A percentile compares a stretch with the other conserved stretches of the same genome.
Evolutionary conservation across 2,888 invertebrate genomes (phyloP).

Genomic region (Eupeodes latifasciatus): DNA sequence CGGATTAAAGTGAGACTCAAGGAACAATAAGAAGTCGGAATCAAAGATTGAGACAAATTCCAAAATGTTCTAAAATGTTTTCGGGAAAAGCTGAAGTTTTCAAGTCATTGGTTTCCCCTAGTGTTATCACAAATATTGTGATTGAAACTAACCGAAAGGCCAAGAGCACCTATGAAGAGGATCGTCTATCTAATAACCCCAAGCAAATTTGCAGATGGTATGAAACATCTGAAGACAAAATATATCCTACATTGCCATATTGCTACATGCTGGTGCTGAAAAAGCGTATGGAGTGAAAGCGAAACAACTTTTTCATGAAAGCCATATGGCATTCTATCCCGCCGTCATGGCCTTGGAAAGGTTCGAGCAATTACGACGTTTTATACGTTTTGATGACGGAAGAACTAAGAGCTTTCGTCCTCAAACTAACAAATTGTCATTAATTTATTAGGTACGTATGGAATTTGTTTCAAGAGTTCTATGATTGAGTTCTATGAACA

Average conservation of each 20-base stretch:
- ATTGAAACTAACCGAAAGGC: neutral
- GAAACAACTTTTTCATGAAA: slow-evolving; percentile 4
- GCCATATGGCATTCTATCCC: neutral
- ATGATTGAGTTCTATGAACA: too few species aligned
- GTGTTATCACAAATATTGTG: neutral
- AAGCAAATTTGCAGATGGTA: slow-evolving; percentile 8
- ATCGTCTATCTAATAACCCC: neutral
- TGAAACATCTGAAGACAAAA: slow-evolving; percentile 9
- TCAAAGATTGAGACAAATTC: neutral
- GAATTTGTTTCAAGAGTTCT: too few species aligned
- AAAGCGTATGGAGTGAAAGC: neutral
- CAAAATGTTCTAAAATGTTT: neutral
- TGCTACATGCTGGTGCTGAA: neutral
- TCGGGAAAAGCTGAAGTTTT: neutral
- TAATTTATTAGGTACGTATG: too few species aligned
- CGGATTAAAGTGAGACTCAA: neutral
- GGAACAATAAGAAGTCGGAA: neutral
- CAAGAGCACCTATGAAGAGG: neutral
- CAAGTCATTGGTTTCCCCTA: neutral
- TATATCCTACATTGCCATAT: neutral
- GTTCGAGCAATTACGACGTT: neutral
- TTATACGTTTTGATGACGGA: neutral
- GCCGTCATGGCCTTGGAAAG: neutral
- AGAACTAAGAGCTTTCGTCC: neutral
- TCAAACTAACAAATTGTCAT: neutral